phyloP scores from a whole-genome alignment of 2,888 invertebrate genomes.

The Deroplatys truncata region DNA sequence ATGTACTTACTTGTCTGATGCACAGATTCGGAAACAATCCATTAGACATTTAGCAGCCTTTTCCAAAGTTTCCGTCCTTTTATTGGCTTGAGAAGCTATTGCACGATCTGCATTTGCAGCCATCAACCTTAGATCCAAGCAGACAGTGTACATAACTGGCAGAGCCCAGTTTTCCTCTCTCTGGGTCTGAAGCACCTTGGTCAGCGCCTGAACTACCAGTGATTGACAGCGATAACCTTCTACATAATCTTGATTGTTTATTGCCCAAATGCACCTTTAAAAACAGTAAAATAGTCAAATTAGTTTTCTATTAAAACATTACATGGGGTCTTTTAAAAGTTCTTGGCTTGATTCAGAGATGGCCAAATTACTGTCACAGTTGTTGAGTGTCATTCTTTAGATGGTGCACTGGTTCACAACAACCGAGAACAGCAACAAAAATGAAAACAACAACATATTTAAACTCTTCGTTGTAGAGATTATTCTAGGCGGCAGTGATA shows the following conservation, averaged over 20 bases:
- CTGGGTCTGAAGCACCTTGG: constrained; percentile 76
- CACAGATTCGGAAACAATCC: constrained; percentile 91
- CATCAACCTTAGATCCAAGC: constrained; percentile 82
- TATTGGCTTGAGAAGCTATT: constrained; percentile 39
- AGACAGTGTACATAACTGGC: constrained; percentile 87
- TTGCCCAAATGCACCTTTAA: constrained; percentile 50
- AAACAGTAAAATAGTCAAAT: background rate
- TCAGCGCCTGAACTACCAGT: constrained; percentile 69
- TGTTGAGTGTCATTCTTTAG: no score
- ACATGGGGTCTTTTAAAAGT: no score
- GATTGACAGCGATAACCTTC: constrained; percentile 76
- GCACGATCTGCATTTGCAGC: constrained; percentile 73
- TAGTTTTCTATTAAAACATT: background rate
- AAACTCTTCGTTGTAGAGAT: no score
- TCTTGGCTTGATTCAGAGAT: no score
- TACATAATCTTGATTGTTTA: constrained; percentile 48
- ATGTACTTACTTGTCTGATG: constrained; percentile 72
- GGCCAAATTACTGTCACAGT: no score
- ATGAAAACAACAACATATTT: no score
- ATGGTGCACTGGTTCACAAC: no score
- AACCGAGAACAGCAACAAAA: no score
- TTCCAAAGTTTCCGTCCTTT: constrained; percentile 67
- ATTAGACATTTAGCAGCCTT: constrained; percentile 91
- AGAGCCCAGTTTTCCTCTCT: constrained; percentile 97
- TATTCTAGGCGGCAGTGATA: no score